Conservation (phyloP, 2,113 vertebrate species). For the Anseranas semipalmata region DNA sequence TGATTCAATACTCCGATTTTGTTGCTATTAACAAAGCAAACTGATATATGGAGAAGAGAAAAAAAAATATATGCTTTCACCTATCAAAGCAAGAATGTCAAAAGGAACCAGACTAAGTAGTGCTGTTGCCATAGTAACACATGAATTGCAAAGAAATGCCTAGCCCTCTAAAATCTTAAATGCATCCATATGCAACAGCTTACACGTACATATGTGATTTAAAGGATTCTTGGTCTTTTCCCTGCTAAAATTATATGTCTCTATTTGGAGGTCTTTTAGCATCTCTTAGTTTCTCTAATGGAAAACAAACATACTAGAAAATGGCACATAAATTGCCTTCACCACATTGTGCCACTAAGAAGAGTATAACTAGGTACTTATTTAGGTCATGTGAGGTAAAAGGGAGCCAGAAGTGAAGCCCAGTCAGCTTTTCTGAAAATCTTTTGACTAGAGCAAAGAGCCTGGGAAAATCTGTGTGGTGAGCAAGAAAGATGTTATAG, state of each 20-base stretch:
- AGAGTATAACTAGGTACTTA: not conserved
- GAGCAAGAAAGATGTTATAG: not conserved
- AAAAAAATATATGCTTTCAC: not conserved
- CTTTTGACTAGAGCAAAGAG: constrained; percentile 5
- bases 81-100: constrained; percentile 21
- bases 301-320: constrained; percentile 41
- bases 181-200: constrained; percentile 53
- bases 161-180: constrained; percentile 47
- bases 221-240: constrained; percentile 36
- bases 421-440: not conserved
- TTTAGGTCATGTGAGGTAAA: constrained; percentile 40
- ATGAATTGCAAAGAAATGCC: not conserved
- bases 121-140: not conserved
- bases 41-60: not conserved
- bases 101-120: constrained; percentile 6
- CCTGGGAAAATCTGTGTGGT: not conserved
- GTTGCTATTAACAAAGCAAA: not conserved
- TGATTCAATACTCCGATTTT: not conserved
- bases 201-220: not conserved
- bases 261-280: not conserved
- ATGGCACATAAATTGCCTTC: constrained; percentile 13
- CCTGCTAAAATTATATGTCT: constrained; percentile 20
- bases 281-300: constrained; percentile 2
- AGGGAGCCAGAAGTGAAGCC: not conserved
- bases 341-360: not conserved